Evolutionary conservation across 1,140 invertebrate species (phyloP), one percentile per base, ranked within the genome.

Genomic region (Drosophila littoralis): DNA sequence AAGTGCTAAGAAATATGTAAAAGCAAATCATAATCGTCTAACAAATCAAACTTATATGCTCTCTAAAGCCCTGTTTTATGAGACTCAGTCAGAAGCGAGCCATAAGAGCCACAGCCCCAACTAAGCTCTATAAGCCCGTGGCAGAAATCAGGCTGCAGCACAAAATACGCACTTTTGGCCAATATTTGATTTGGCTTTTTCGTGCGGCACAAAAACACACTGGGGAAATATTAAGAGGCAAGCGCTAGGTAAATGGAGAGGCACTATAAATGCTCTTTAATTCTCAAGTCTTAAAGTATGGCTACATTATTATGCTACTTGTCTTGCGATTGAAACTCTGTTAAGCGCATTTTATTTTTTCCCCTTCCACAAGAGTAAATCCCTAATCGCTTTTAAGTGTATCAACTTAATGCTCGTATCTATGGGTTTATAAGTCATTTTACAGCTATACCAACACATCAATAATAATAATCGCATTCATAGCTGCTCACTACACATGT

Each of bases 11-110:
- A 57, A 28, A 68, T 35, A 46, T 45, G 58, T 52, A 76, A 79
- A 79, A 79, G 77, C 83, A 85, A 88, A 85, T 88, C 82, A 85
- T 88, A 82, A 82, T 82, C 82, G 67, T 68, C 64, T 61, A 88
- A 82, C 71, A 85, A 88, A 85, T 82, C 83, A 86, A 79, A 86
- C 70, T 58, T 63, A 75, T 79, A 40, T 61, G 77, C 59, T 66
- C 38, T 50, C 45, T 58, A 70, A 68, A 58, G 61, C 45, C 61
- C 48, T 60, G 65, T 75, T 86, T 86, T 81, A 85, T 72, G 81
- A 43, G 32, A 35, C 43, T 54, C 57, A 50, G 52, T 59, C 54
- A 28, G 64, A 74, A 45, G 33, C n/a, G 17, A 51, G 33, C 60
- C 55, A 48, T 2, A 48, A n/a, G 7, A 71, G 13, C 40, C 50